phyloP scores from a whole-genome alignment of 2,113 vertebrate species.

The Sylvilagus bachmani region DNA sequence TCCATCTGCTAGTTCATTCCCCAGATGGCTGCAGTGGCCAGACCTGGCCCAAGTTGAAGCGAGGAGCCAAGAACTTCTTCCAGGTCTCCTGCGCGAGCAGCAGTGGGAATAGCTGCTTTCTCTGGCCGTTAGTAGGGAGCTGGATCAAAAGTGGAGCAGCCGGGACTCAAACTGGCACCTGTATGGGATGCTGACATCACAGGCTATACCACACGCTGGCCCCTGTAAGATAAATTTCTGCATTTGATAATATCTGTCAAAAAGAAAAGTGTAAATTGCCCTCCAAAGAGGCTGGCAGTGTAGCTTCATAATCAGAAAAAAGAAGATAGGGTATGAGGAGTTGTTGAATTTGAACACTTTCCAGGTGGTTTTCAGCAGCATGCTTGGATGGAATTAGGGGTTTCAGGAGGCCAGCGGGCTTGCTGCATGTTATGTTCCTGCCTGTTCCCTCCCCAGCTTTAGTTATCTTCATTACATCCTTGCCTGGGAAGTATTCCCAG shows the following conservation, averaged over 20 bases:
- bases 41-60: no score
- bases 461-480: constrained; percentile 67
- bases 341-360: constrained; percentile 51
- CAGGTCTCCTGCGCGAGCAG: no score
- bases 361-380: constrained; percentile 37
- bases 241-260: constrained; percentile 23
- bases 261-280: constrained; percentile 42
- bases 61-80: no score
- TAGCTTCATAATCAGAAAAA: constrained; percentile 19
- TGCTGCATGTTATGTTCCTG: constrained; percentile 60
- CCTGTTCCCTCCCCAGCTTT: constrained; percentile 55
- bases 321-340: neutral
- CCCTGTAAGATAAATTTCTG: constrained; percentile 35
- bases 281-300: neutral
- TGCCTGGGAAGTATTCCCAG: constrained; percentile 79
- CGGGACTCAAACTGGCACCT: no score
- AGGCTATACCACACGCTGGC: no score
- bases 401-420: constrained; percentile 48
- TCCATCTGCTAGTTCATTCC: no score
- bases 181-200: no score
- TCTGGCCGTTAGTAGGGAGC: no score
- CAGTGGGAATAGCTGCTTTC: no score
- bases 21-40: no score
- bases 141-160: no score
- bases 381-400: constrained; percentile 6